phyloP scores from a whole-genome alignment of 2,888 invertebrate genomes.

The Conomelus anceps region DNA sequence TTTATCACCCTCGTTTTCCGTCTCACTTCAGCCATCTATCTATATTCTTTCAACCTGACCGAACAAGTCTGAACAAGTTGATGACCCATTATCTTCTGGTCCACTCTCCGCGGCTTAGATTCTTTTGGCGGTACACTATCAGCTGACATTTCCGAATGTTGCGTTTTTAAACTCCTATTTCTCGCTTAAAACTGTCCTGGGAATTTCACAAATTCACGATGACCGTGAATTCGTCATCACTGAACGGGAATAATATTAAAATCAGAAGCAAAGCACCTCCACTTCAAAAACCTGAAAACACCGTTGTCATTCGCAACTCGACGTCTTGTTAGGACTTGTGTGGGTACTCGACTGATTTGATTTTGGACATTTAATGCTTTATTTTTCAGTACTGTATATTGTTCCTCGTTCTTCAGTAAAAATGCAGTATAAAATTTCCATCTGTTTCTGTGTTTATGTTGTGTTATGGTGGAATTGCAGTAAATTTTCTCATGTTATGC shows the following conservation, averaged over 20 bases:
- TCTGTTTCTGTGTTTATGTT: too few species aligned
- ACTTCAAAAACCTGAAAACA: not conserved
- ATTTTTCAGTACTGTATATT: too few species aligned
- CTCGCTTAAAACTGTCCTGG: not conserved
- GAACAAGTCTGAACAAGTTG: not conserved
- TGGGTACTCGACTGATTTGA: too few species aligned
- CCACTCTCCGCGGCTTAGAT: too few species aligned
- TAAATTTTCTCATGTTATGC: too few species aligned
- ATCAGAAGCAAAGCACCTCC: not conserved
- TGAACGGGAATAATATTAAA: not conserved
- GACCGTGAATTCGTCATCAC: not conserved
- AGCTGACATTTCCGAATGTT: not conserved
- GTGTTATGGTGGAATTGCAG: too few species aligned
- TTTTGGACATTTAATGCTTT: too few species aligned
- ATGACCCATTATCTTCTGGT: not conserved
- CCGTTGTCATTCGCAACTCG: too few species aligned
- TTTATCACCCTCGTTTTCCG: not conserved
- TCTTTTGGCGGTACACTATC: not conserved
- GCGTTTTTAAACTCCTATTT: not conserved
- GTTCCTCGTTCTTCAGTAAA: too few species aligned
- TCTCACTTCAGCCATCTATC: not conserved
- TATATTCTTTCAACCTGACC: not conserved
- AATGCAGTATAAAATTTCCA: too few species aligned
- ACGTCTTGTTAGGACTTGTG: too few species aligned
- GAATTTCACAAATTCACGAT: not conserved